These are phyloP conservation scores for Rhingia rostrata DNA, from an alignment of 2,888 invertebrate genomes.

Conservation along the genomic window DNA sequence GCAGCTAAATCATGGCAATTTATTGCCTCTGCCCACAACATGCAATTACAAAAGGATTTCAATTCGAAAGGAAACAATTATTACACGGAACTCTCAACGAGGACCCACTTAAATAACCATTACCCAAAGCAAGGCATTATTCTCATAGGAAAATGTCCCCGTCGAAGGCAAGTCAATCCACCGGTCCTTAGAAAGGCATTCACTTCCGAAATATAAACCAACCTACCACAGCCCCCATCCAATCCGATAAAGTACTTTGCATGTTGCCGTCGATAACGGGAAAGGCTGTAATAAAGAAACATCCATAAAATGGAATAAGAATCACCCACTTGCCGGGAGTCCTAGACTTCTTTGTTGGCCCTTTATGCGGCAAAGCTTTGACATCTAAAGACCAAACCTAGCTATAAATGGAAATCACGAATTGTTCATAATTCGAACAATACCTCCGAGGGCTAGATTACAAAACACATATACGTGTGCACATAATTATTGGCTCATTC, in stretches of 20 bases:
- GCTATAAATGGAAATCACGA: slow-evolving; percentile 58
- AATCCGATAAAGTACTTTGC: slow-evolving; percentile 73
- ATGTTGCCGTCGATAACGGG: slow-evolving; percentile 68
- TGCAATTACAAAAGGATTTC: slow-evolving; percentile 72
- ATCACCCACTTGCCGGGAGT: slow-evolving; percentile 54
- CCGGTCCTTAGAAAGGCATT: slow-evolving; percentile 36
- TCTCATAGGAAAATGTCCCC: slow-evolving; percentile 45
- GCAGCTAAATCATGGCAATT: slow-evolving; percentile 71
- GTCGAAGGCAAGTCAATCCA: slow-evolving; percentile 45
- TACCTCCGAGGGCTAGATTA: slow-evolving; percentile 42
- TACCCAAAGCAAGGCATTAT: slow-evolving; percentile 54
- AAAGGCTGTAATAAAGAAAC: slow-evolving; percentile 69
- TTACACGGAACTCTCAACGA: slow-evolving; percentile 63
- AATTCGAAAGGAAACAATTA: slow-evolving; percentile 74
- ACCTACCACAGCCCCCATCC: slow-evolving; percentile 17
- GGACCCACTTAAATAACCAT: slow-evolving; percentile 73
- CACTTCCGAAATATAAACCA: slow-evolving; percentile 58
- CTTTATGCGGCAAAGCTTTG: slow-evolving; percentile 30
- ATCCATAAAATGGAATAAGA: slow-evolving; percentile 72
- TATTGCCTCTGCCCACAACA: slow-evolving; percentile 68
- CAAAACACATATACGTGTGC: slow-evolving; percentile 32
- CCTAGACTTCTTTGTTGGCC: slow-evolving; percentile 45
- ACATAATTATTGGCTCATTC: slow-evolving; percentile 60
- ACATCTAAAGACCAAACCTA: slow-evolving; percentile 27
- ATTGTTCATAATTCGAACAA: slow-evolving; percentile 68